Evolutionary conservation across 2,797 vertebrate genomes (phyloP).

Genomic region (Macropus fuliginosus): DNA sequence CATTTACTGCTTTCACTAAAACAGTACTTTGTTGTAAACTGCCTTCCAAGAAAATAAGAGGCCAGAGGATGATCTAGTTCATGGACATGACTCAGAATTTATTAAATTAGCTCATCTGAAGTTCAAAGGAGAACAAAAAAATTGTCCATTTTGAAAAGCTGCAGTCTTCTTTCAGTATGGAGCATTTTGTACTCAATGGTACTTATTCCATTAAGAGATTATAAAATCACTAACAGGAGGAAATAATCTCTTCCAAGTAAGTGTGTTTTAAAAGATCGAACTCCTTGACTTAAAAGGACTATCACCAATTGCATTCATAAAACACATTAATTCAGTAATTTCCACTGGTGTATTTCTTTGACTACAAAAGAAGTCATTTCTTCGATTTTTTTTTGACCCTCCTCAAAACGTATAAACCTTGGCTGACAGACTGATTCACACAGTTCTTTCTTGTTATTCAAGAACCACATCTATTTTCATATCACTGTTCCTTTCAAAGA

Average conservation of each 20-base stretch:
- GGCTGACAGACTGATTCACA: not conserved
- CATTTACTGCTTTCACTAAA: constrained; percentile 87
- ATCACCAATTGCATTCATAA: constrained; percentile 60
- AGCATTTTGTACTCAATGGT: constrained; percentile 66
- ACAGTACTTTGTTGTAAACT: constrained; percentile 87
- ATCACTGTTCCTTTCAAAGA: constrained; percentile 56
- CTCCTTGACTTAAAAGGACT: constrained; percentile 68
- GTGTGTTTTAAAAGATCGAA: constrained; percentile 55
- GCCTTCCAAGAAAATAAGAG: constrained; percentile 86
- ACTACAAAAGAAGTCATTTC: constrained; percentile 31
- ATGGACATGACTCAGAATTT: constrained; percentile 65
- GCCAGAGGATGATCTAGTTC: constrained; percentile 74
- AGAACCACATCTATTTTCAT: constrained; percentile 3
- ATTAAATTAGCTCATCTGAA: constrained; percentile 64
- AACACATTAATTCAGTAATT: constrained; percentile 51
- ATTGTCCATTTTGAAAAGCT: constrained; percentile 69
- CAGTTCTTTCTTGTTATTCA: constrained; percentile 27
- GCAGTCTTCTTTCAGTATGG: constrained; percentile 64
- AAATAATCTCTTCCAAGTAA: constrained; percentile 67
- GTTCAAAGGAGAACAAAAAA: constrained; percentile 78
- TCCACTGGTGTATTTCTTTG: constrained; percentile 17
- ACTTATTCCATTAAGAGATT: constrained; percentile 68
- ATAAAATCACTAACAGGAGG: constrained; percentile 60
- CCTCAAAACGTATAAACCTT: constrained; percentile 7
- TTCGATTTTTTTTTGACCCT: constrained; percentile 32